These are phyloP conservation scores for Glossophaga mutica DNA, from an alignment of 2,797 vertebrate genomes.

Conservation along the genomic window DNA sequence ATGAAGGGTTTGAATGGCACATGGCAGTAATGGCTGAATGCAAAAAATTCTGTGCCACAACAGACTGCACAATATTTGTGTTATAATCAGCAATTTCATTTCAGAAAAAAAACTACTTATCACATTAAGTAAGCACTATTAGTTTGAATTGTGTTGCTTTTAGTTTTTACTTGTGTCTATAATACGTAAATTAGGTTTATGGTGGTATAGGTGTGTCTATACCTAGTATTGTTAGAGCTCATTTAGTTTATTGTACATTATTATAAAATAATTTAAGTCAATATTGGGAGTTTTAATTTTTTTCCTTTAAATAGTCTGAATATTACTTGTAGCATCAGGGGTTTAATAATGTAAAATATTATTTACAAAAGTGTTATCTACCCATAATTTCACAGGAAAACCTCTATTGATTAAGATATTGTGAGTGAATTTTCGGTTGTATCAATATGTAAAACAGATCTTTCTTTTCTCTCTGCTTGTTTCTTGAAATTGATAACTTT, in stretches of 20 bases:
- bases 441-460: background rate
- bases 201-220: background rate
- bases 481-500: conserved; percentile 8
- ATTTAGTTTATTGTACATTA: background rate
- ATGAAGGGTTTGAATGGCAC: background rate
- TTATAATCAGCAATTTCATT: conserved; percentile 12
- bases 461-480: background rate
- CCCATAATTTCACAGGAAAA: background rate
- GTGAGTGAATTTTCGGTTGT: background rate
- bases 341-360: background rate
- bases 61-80: background rate
- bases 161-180: background rate
- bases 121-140: background rate
- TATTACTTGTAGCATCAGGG: background rate
- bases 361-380: background rate
- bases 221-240: background rate
- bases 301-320: conserved; percentile 3
- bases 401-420: background rate
- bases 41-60: background rate
- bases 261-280: background rate
- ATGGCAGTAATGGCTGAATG: background rate
- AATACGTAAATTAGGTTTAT: background rate
- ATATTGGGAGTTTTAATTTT: background rate
- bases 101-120: background rate
- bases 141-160: background rate